Evolutionary conservation across 1,140 invertebrate genomes (phyloP).

Genomic region (Acromyrmex charruanus): DNA sequence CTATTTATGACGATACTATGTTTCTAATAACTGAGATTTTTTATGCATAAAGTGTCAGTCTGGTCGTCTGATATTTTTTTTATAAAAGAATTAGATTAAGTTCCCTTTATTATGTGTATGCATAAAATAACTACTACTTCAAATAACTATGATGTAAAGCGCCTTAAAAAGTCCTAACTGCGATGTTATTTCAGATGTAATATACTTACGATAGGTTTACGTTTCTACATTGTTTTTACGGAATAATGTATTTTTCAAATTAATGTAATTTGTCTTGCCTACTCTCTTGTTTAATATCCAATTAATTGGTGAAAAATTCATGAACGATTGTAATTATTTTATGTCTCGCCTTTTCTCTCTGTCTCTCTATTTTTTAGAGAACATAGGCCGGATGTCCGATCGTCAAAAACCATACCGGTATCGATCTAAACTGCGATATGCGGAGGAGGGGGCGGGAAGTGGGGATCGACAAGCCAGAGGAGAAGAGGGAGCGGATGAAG

Average conservation of each 20-base stretch:
- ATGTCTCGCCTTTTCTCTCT: background rate
- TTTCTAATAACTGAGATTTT: background rate
- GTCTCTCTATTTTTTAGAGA: background rate
- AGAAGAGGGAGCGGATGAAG: background rate
- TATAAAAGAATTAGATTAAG: background rate
- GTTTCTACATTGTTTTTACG: background rate
- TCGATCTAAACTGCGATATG: slow-evolving; percentile 13
- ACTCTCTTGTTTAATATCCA: background rate
- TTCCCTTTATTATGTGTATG: background rate
- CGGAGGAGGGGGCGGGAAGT: slow-evolving; percentile 7
- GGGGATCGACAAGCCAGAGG: background rate
- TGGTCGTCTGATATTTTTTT: background rate
- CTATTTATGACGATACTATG: background rate
- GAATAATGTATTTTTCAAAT: slow-evolving; percentile 7
- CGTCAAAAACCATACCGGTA: slow-evolving; percentile 24
- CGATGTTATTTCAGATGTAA: background rate
- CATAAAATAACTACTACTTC: background rate
- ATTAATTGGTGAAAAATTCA: background rate
- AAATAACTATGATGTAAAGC: background rate
- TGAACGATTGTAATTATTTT: background rate
- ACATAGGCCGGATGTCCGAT: slow-evolving; percentile 32
- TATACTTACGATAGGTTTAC: background rate
- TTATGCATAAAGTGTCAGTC: background rate
- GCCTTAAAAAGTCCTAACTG: background rate
- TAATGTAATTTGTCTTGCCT: background rate